Evolutionary conservation across 2,888 invertebrate species (phyloP), one percentile per base, ranked within the genome.

Genomic region (Spisula solida): DNA sequence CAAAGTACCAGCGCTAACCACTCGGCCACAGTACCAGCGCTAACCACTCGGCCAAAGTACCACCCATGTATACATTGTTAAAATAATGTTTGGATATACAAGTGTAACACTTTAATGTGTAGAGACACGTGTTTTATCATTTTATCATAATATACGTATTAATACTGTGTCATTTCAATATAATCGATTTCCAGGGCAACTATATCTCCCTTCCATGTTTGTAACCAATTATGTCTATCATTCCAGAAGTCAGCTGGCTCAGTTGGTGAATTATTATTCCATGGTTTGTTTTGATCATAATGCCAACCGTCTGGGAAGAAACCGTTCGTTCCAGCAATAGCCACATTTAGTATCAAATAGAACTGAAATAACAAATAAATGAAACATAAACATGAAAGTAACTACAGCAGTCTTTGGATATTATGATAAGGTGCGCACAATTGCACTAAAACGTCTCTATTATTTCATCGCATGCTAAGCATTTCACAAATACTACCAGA

Each of bases 191-290:
- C 97, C 82, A 98, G 96, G 0, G 97, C 96, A 80, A 97, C 96
- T 31, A 97, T 97, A 0, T 97, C 97, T 0, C 96, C 97, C 20
- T 96, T 90, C 98, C 98, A 98, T 1, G 98, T 97, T 0, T 97
- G 96, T 66, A 97, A 95, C 97, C 98, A 98, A 78, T 97, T 96
- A 18, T 97, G 96, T 56, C 97, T 96, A 0, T 97, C 92, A 8
- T 97, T 97, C 98, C 98, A 98, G 97, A 98, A 98, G 90, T 97
- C 97, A 5, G 70, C 81, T 2, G 29, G 20, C 20, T 88, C 91
- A 0, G 85, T 87, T n/a, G 92, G 91, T 0, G 91, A 92, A 10
- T 95, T 95, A 96, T 98, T 98, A 47, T 91, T 96, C 98, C 98
- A 98, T 0, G 98, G 98, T 95, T 98, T 98, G 0, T 95, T 89